A percentile compares a stretch with the other conserved stretches of the same genome.
Conservation (phyloP, 2,888 invertebrate genomes). For the Boloria euphrosyne region DNA sequence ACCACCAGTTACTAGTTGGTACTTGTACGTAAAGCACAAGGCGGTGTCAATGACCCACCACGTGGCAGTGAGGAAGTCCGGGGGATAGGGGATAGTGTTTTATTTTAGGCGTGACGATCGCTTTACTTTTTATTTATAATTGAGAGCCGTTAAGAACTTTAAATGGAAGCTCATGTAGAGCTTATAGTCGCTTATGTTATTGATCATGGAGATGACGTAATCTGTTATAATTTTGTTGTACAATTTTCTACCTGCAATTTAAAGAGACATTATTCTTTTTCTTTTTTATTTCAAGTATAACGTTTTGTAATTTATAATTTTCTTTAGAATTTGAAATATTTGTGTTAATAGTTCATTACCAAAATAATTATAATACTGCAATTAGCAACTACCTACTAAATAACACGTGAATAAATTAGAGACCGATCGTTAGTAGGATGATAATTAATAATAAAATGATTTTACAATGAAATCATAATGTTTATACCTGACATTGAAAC, state of each 20-base stretch:
- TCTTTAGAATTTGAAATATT: no score
- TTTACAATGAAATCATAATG: no score
- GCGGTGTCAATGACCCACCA: slow-evolving; percentile 34
- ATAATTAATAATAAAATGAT: no score
- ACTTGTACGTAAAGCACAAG: slow-evolving; percentile 22
- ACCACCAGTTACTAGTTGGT: slow-evolving; percentile 13
- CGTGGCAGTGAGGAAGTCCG: slow-evolving; percentile 32
- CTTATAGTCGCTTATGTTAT: not conserved
- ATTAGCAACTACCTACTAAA: no score
- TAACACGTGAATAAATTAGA: no score
- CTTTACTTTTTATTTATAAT: slow-evolving; percentile 15
- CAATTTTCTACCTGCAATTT: not conserved
- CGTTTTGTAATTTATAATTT: no score
- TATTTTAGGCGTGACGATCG: slow-evolving; percentile 14
- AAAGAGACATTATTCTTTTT: not conserved
- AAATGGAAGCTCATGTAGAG: not conserved
- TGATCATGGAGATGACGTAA: not conserved
- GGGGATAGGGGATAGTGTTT: slow-evolving; percentile 27
- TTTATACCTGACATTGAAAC: no score
- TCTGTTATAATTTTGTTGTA: not conserved
- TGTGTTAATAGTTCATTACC: no score
- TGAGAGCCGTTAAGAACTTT: slow-evolving; percentile 1
- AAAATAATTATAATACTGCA: no score
- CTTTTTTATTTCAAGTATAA: not conserved
- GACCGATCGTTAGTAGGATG: no score